A percentile compares a stretch with the other conserved stretches of the same genome.
Conservation (phyloP, 2,888 invertebrate genomes). For the Drosophila mulleri region DNA sequence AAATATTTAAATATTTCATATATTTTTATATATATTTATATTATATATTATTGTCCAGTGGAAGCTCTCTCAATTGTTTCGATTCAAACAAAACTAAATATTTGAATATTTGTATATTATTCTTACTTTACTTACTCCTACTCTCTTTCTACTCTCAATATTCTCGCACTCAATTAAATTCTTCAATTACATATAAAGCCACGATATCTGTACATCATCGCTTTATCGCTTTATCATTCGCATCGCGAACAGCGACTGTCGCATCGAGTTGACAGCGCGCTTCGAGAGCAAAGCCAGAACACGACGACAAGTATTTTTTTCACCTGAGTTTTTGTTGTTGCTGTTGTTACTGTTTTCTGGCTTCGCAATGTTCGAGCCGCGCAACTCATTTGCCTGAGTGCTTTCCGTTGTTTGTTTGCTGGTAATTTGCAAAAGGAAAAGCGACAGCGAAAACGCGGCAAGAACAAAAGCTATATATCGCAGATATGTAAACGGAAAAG, state of each 20-base stretch:
- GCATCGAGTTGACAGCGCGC: constrained; percentile 29
- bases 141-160: too few species aligned
- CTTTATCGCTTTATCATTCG: constrained; percentile 38
- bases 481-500: constrained; percentile 16
- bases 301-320: constrained; percentile 11
- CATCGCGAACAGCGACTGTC: constrained; percentile 24
- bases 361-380: constrained; percentile 14
- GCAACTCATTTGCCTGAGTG: constrained; percentile 75
- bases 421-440: constrained; percentile 48
- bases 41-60: too few species aligned
- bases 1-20: too few species aligned
- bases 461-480: neutral
- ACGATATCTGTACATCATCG: constrained; percentile 21
- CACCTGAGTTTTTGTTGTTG: neutral
- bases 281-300: constrained; percentile 10
- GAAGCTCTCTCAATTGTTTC: too few species aligned
- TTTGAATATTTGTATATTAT: too few species aligned
- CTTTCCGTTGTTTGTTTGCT: constrained; percentile 65
- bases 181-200: neutral
- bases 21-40: too few species aligned
- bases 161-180: neutral
- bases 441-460: neutral
- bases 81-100: too few species aligned
- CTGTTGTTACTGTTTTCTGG: neutral
- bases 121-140: too few species aligned